Evolutionary conservation across 2,113 vertebrate genomes (phyloP).

Genomic region (Sminthopsis crassicaudata): DNA sequence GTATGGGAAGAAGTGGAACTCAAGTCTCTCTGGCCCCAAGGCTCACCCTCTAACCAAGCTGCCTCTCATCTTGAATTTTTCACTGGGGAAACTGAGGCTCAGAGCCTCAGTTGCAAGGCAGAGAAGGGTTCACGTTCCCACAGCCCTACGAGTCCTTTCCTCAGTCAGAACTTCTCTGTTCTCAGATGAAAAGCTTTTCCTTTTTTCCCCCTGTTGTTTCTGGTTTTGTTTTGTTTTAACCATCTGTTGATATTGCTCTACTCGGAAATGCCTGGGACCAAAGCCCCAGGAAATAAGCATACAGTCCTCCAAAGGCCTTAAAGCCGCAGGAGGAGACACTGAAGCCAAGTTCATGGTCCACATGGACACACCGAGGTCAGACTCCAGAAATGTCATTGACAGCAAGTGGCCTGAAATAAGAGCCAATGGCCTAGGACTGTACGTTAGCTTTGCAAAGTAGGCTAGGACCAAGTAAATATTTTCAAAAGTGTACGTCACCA

Average conservation of each 20-base stretch:
- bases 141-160: slow-evolving; percentile 28
- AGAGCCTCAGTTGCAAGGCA: neutral
- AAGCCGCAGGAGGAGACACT: slow-evolving; percentile 8
- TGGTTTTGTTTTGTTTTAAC: slow-evolving; percentile 17
- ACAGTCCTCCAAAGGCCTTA: slow-evolving; percentile 21
- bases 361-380: slow-evolving; percentile 1
- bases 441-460: slow-evolving; percentile 6
- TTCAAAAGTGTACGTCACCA: neutral
- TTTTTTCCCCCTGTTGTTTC: neutral
- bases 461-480: neutral
- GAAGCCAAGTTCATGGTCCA: slow-evolving; percentile 6
- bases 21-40: neutral
- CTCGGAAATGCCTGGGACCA: slow-evolving; percentile 42
- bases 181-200: slow-evolving; percentile 12
- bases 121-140: slow-evolving; percentile 1
- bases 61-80: slow-evolving; percentile 8
- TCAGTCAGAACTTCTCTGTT: slow-evolving; percentile 28
- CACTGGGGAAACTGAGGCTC: neutral
- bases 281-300: slow-evolving; percentile 17
- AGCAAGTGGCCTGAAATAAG: slow-evolving; percentile 8
- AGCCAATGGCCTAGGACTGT: neutral
- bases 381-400: slow-evolving; percentile 22
- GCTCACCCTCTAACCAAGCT: neutral
- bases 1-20: neutral
- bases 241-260: slow-evolving; percentile 33